phyloP scores from a whole-genome alignment of 1,140 invertebrate genomes.

The Drosophila prosaltans region DNA sequence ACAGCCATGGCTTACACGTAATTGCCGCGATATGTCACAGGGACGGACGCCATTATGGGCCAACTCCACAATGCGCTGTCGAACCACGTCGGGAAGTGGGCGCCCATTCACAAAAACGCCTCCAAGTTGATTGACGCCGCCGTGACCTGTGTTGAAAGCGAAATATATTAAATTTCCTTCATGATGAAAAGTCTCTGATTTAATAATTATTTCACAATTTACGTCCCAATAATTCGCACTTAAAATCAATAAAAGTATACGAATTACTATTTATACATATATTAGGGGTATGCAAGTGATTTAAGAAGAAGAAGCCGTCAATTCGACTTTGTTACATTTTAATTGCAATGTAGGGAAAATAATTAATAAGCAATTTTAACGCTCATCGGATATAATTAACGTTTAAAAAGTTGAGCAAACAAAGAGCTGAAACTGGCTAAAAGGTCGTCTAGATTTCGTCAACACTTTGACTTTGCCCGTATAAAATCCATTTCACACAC shows the following conservation, averaged over 20 bases:
- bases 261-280: no score
- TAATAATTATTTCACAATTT: neutral
- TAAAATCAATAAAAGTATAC: no score
- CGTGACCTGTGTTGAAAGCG: conserved; percentile 89
- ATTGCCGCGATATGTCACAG: conserved; percentile 96
- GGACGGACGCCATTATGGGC: conserved; percentile 97
- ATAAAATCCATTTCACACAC: neutral
- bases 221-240: no score
- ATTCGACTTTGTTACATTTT: neutral
- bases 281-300: no score
- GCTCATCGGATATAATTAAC: neutral
- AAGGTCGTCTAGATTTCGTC: neutral
- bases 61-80: conserved; percentile 97
- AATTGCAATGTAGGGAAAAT: neutral
- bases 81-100: conserved; percentile 96
- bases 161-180: conserved; percentile 1
- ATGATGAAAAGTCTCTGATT: neutral
- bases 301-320: no score
- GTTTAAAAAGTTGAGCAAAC: neutral
- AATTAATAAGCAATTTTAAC: neutral
- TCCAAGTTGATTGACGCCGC: conserved; percentile 97
- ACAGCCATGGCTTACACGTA: conserved; percentile 95
- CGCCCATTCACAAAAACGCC: conserved; percentile 98
- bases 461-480: neutral
- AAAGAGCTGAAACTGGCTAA: neutral